A percentile compares a stretch with the other conserved stretches of the same genome.
Conservation (phyloP, 2,888 invertebrate genomes). For the Drosophila robusta region DNA sequence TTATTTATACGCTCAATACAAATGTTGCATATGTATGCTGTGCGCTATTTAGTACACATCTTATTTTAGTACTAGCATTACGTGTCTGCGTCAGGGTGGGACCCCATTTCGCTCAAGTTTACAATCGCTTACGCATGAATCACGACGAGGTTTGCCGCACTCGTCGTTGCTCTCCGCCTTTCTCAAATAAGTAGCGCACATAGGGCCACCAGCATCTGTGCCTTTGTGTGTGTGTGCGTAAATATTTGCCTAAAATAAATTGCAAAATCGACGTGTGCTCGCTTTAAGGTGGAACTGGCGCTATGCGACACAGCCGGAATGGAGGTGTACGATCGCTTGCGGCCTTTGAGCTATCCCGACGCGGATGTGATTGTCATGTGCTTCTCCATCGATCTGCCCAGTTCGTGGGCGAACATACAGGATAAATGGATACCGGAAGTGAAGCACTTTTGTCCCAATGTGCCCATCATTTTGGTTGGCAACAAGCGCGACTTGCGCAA, state of each 20-base stretch:
- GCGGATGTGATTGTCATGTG: slow-evolving; percentile 99
- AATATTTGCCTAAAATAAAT: slow-evolving; percentile 3
- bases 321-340: slow-evolving; percentile 97
- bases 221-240: not conserved
- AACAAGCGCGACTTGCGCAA: slow-evolving; percentile 98
- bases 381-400: slow-evolving; percentile 99
- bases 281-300: slow-evolving; percentile 91
- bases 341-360: slow-evolving; percentile 98
- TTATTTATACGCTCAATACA: not conserved
- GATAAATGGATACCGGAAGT: slow-evolving; percentile 99
- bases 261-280: not conserved
- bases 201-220: not conserved
- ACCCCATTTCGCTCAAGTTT: slow-evolving; percentile 14
- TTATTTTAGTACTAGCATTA: slow-evolving; percentile 47
- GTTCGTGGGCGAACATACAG: slow-evolving; percentile 99
- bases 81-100: slow-evolving; percentile 27
- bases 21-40: slow-evolving; percentile 2
- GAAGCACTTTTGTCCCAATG: slow-evolving; percentile 99
- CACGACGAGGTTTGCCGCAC: slow-evolving; percentile 21
- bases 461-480: slow-evolving; percentile 98
- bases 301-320: slow-evolving; percentile 99
- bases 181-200: slow-evolving; percentile 7
- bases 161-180: slow-evolving; percentile 19
- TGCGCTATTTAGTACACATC: slow-evolving; percentile 51
- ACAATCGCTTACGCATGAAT: slow-evolving; percentile 37